Base-by-base conservation (phyloP, 1,140 invertebrate genomes). In the Batillaria attramentaria region DNA sequence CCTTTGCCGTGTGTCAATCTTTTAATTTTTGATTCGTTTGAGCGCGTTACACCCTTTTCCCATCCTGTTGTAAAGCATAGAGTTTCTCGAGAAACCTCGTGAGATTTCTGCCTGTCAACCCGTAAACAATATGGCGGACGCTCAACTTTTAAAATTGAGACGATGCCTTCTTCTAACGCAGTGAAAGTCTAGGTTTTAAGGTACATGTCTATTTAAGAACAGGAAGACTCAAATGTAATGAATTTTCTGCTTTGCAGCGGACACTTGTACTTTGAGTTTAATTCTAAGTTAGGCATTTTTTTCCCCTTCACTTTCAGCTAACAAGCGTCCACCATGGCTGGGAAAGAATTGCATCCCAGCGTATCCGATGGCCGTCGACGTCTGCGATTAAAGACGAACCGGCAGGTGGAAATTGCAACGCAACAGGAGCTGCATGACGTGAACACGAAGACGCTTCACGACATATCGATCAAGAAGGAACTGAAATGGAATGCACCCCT, bases 391-490 rank as follows among this genome's bases (percentile, higher is more conserved):
- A 78, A 79, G 28, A 79, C 77, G 5, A 86, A 83, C 69, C 77
- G 85, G n/a, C 75, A 77, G 68, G 69, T 83, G 33, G 81, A 88
- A 39, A 24, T 88, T 3, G 35, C 73, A 18, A 50, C 84, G 13
- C 74, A 80, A 68, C 76, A 84, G 76, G 84, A 88, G 50, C 54
- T 87, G 6, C 79, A 84, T 72, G 83, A 85, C 78, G 80, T 86
- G 18, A 80, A 75, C 8, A 78, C 75, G 31, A 84, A 81, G 74
- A 77, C 83, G 57, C 1, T 85, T 18, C 54, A 50, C 74, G 83
- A 86, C 54, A 82, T 84, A 13, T 41, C 78, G n/a, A 39, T 69
- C 6, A 82, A 76, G 16, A 85, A 84, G 68, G 74, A 84, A 62
- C 37, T 77, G 8, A 77, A 73, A 43, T 39, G 60, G 37, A 35